Conservation (phyloP, 2,113 vertebrate species). For the Hypanus sabinus region DNA sequence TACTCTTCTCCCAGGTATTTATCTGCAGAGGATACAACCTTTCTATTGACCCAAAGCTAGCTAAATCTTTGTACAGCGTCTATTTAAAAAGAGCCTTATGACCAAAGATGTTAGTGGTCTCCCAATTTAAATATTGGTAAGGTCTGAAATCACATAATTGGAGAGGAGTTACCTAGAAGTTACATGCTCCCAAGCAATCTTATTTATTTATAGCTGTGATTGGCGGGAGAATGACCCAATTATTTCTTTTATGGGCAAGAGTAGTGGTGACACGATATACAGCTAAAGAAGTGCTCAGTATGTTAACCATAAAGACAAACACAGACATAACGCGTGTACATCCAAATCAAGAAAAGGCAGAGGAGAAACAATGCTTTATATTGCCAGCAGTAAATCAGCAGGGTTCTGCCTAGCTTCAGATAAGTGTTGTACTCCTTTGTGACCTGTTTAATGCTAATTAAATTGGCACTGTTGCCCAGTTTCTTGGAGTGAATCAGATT, state of each 20-base stretch:
- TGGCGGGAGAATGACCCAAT: no score
- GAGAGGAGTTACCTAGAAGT: no score
- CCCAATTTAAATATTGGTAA: neutral
- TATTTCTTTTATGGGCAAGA: no score
- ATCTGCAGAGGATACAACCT: neutral
- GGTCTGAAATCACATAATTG: no score
- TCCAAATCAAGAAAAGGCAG: slow-evolving; percentile 33
- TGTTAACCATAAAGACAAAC: slow-evolving; percentile 16
- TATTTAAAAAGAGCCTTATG: neutral
- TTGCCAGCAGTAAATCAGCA: slow-evolving; percentile 35
- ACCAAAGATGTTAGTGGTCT: neutral
- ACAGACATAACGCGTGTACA: slow-evolving; percentile 11
- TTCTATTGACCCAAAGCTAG: neutral
- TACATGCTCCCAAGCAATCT: no score
- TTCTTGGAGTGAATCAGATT: slow-evolving; percentile 3
- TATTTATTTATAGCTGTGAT: no score
- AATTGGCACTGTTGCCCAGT: slow-evolving; percentile 27
- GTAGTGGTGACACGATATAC: neutral
- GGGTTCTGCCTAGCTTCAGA: slow-evolving; percentile 22
- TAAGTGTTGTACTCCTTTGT: slow-evolving; percentile 33
- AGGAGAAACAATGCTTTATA: neutral
- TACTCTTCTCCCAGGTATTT: neutral
- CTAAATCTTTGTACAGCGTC: neutral
- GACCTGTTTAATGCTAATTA: slow-evolving; percentile 37
- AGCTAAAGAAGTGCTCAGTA: neutral